These are phyloP conservation scores for Alectoris magna DNA, from an alignment of 2,797 vertebrate genomes.

Conservation along the genomic window DNA sequence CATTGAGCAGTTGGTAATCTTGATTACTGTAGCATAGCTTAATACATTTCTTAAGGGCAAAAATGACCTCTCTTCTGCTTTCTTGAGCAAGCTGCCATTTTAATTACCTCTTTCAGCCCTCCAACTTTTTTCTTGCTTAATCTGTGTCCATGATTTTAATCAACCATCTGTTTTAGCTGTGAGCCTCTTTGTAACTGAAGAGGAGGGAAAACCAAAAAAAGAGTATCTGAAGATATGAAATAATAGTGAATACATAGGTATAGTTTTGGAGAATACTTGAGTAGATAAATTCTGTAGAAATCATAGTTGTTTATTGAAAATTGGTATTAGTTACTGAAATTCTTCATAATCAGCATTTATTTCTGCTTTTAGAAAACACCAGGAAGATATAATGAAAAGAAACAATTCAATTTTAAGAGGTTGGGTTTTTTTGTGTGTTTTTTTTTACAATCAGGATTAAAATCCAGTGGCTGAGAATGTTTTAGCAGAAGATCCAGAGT, in stretches of 20 bases:
- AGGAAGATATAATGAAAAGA: background rate
- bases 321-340: background rate
- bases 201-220: constrained; percentile 4
- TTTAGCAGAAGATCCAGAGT: background rate
- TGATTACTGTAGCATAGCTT: constrained; percentile 58
- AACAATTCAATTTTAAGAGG: background rate
- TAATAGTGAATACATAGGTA: background rate
- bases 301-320: background rate
- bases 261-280: background rate
- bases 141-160: constrained; percentile 58
- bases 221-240: constrained; percentile 35
- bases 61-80: constrained; percentile 65
- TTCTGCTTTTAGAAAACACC: background rate
- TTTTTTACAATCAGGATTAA: background rate
- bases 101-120: constrained; percentile 59
- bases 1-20: constrained; percentile 43
- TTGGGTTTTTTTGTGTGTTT: background rate
- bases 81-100: constrained; percentile 65
- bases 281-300: background rate
- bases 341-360: background rate
- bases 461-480: background rate
- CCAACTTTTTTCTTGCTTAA: constrained; percentile 54
- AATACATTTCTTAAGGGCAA: constrained; percentile 61
- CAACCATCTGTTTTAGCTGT: constrained; percentile 61
- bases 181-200: constrained; percentile 28